Conservation (phyloP, 2,113 vertebrate genomes). For the Asarcornis scutulata region DNA sequence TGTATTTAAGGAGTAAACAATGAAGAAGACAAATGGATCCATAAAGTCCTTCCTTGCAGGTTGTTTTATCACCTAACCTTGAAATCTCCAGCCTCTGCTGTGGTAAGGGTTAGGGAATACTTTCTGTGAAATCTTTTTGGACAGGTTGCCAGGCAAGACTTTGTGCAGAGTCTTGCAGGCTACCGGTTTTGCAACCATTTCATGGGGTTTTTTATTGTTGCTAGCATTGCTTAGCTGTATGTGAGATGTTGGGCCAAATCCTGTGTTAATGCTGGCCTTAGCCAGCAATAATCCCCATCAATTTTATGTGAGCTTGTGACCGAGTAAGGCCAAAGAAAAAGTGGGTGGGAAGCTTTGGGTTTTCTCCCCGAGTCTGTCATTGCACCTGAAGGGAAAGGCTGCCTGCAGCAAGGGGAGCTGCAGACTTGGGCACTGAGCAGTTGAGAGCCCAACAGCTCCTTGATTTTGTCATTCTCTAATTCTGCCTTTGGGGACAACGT, state of each 20-base stretch:
- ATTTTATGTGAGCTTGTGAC: not conserved
- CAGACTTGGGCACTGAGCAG: not conserved
- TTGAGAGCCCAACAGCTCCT: not conserved
- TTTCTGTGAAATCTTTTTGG: not conserved
- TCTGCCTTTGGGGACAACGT: not conserved
- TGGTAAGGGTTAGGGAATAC: not conserved
- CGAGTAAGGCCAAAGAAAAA: not conserved
- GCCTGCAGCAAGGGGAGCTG: not conserved
- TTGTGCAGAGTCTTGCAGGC: not conserved
- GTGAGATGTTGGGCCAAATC: not conserved
- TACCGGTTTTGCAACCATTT: not conserved
- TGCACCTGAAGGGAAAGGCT: not conserved
- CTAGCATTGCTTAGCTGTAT: not conserved
- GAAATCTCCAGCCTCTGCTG: not conserved
- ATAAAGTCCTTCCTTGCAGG: not conserved
- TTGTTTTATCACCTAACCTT: not conserved
- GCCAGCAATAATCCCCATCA: constrained; percentile 4
- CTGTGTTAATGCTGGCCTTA: not conserved
- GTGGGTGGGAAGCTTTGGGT: not conserved
- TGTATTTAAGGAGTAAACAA: not conserved
- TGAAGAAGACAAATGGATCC: not conserved
- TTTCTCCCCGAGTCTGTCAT: not conserved
- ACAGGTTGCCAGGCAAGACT: not conserved
- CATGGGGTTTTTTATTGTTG: not conserved
- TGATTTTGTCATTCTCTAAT: not conserved